phyloP scores from a whole-genome alignment of 2,797 vertebrate species.

The Phaenicophaeus curvirostris region DNA sequence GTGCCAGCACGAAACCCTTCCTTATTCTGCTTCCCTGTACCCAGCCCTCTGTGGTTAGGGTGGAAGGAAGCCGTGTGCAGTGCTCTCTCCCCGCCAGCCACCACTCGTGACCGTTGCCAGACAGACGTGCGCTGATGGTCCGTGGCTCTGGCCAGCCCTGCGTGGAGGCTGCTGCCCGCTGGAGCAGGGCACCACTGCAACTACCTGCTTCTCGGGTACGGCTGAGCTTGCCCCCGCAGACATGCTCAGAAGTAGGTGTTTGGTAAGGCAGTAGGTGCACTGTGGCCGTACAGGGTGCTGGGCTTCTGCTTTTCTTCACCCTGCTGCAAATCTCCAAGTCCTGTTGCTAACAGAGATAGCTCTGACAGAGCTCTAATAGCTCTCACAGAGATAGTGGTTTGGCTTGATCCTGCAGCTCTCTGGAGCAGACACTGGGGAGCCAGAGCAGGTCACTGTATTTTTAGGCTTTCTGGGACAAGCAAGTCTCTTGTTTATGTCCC shows the following conservation, averaged over 20 bases:
- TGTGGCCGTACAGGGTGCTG: not conserved
- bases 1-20: not conserved
- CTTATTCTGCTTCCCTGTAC: constrained; percentile 14
- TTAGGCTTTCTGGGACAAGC: not conserved
- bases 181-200: not conserved
- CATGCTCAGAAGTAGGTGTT: not conserved
- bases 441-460: not conserved
- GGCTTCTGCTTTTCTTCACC: not conserved
- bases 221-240: not conserved
- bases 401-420: not conserved
- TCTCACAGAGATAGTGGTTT: too few relatives aligned
- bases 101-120: rapidly evolving
- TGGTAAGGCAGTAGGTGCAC: not conserved
- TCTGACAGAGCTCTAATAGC: too few relatives aligned
- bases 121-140: rapidly evolving
- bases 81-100: not conserved
- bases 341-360: rapidly evolving
- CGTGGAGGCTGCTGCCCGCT: rapidly evolving
- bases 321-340: not conserved
- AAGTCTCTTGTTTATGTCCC: not conserved
- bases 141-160: not conserved
- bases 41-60: rapidly evolving
- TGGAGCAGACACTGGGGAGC: not conserved
- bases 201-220: not conserved
- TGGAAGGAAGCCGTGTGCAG: not conserved